Base-by-base conservation (phyloP, 2,113 vertebrate species). In the Psittacula cyanocephala region DNA sequence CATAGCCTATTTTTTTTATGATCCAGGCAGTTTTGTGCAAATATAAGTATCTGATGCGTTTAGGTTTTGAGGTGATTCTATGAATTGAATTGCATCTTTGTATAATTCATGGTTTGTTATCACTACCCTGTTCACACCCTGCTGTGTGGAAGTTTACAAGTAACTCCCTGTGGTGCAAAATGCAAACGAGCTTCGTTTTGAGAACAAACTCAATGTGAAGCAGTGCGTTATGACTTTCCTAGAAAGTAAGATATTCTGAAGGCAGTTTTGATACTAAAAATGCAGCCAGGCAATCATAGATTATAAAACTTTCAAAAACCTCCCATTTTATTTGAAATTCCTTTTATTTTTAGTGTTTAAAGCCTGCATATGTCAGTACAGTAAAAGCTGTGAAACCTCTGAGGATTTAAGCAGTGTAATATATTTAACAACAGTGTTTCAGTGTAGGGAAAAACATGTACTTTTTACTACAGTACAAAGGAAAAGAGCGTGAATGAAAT, bases 71-170 rank as follows among this genome's bases (percentile, higher is more conserved):
- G 13, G 6, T 81, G n/a, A 29, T 79, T 87, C 41, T 62, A 16
- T 63, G 67, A 80, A 89, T 55, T 72, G 39, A 71, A 72, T 86
- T 78, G 20, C 22, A 70, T 49, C 27, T 86, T 69, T 77, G 49
- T 72, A 44, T 55, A 86, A 85, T 88, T 91, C 50, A 31, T 78
- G 20, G 4, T 49, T 93, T 91, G 47, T 78, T 95, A 76, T 90
- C 87, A 52, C 27, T 86, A 33, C n/a, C 52, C 55, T 86, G 77
- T 78, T 94, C 14, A 0, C 44, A 72, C 77, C 65, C 93, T 55
- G 44, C 80, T 87, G 13, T 10, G 57, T 52, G 35, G 86, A 95
- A 92, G 47, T 82, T 95, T 93, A 69, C 37, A 87, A 93, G 70
- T 71, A 84, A 76, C 28, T 86, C 86, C 79, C 82, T 62, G 44